Percentiles rank a stretch among this genome's conserved stretches.
Evolutionary conservation across 2,113 vertebrate genomes (phyloP).

Genomic region (Cervus canadensis): DNA sequence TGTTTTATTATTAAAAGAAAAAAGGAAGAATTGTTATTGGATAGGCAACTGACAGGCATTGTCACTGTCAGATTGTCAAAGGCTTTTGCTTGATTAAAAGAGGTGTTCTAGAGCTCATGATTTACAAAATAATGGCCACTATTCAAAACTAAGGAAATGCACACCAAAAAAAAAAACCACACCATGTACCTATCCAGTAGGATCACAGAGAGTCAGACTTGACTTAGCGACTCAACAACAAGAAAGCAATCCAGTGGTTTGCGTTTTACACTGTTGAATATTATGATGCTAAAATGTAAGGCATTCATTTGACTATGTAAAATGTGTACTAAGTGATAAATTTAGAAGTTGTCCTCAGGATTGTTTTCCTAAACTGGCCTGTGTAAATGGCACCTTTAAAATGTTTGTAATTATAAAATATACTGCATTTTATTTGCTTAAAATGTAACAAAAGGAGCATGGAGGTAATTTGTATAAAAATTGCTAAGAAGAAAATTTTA

Average conservation of each 20-base stretch:
- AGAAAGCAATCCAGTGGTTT: neutral
- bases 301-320: neutral
- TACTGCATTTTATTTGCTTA: neutral
- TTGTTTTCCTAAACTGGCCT: neutral
- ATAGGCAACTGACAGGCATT: neutral
- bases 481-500: neutral
- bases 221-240: neutral
- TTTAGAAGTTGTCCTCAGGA: neutral
- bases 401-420: neutral
- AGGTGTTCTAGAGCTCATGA: neutral
- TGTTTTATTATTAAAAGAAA: neutral
- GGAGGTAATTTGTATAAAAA: neutral
- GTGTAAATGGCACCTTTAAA: neutral
- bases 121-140: neutral
- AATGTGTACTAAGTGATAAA: neutral
- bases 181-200: neutral
- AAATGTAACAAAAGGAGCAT: neutral
- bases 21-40: neutral
- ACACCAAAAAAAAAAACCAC: neutral
- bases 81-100: neutral
- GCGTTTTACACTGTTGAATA: neutral
- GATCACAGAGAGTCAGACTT: neutral
- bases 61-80: neutral
- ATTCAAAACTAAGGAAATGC: neutral
- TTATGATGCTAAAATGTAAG: neutral